A percentile compares a stretch with the other conserved stretches of the same genome.
Conservation (phyloP, 2,888 invertebrate genomes). For the Flexamia atlantica region DNA sequence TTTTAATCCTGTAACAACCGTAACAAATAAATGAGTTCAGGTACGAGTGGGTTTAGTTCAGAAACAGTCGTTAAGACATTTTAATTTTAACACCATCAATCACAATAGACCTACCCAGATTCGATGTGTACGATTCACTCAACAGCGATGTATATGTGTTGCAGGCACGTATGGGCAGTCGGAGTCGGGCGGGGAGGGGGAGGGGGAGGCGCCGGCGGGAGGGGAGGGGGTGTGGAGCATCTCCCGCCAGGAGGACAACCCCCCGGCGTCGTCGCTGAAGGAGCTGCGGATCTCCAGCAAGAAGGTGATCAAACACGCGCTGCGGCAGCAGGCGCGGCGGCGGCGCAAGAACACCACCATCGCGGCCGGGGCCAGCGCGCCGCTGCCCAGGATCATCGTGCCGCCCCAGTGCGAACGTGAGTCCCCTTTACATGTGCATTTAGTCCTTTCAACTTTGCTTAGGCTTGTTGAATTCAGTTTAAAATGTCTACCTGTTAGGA, state of each 20-base stretch:
- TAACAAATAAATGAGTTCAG: too few relatives aligned
- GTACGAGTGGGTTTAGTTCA: too few relatives aligned
- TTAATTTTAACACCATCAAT: too few relatives aligned
- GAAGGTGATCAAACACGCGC: conserved; percentile 86
- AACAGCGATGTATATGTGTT: not conserved
- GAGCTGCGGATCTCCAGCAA: conserved; percentile 75
- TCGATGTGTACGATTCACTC: too few relatives aligned
- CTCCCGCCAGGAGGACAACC: conserved; percentile 61
- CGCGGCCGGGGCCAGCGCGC: conserved; percentile 78
- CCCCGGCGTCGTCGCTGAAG: conserved; percentile 26
- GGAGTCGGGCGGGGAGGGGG: conserved; percentile 59
- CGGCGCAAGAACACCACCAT: conserved; percentile 88
- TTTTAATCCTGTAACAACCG: too few relatives aligned
- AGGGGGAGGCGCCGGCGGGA: conserved; percentile 47
- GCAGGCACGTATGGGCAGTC: conserved; percentile 56
- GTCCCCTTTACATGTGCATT: not conserved
- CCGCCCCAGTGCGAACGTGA: conserved; percentile 68
- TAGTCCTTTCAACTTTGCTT: too few relatives aligned
- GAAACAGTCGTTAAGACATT: too few relatives aligned
- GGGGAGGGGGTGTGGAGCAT: conserved; percentile 67
- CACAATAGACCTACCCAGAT: too few relatives aligned
- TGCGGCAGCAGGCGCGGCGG: conserved; percentile 86
- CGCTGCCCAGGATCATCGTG: conserved; percentile 80
- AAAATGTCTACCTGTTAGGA: too few relatives aligned
- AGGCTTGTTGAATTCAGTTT: too few relatives aligned